Evolutionary conservation across 2,113 vertebrate genomes (phyloP), one percentile per base, ranked within the genome.

Genomic region (Numenius arquata): DNA sequence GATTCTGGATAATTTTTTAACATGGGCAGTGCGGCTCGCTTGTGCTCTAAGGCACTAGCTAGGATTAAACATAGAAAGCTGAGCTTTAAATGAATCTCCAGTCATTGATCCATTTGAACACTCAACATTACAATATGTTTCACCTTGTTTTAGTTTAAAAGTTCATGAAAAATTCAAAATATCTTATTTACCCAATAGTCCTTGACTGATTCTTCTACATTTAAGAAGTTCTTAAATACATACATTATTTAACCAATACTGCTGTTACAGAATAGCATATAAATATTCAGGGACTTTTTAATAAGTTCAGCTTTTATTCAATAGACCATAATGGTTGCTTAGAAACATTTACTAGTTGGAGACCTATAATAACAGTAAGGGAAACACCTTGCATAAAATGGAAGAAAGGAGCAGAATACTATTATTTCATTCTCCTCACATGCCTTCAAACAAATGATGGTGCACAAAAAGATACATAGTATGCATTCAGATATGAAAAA

Each of bases 141-240:
- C 93, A 93, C 81, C 93, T 95, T 93, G 90, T 94, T 96, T 96
- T 91, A 95, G 85, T 97, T 97, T 95, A 97, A 88, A 94, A 97
- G 93, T 96, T 97, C 95, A 97, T 97, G 88, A 97, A 96, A 96
- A 95, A 97, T 97, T 96, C 82, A 96, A 73, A 95, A 79, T 90
- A 91, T 53, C 66, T 97, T 97, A 96, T 97, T 97, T 97, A 97
- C 85, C 47, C 82, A 91, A 83, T 47, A 95, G 73, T 88, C 79
- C 71, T 95, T 95, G 93, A 94, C 95, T 75, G 75, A 88, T 94
- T 92, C 58, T 93, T 95, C 77, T 58, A 95, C 70, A 68, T 76
- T 96, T 93, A 89, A 76, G 48, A 89, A 93, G 88, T 95, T 97
- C 41, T 47, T 90, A 91, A 97, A 94, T 91, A 96, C 82, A 96